These are phyloP conservation scores for Pangasius macronema DNA, from an alignment of 2,797 vertebrate genomes.

Conservation along the genomic window DNA sequence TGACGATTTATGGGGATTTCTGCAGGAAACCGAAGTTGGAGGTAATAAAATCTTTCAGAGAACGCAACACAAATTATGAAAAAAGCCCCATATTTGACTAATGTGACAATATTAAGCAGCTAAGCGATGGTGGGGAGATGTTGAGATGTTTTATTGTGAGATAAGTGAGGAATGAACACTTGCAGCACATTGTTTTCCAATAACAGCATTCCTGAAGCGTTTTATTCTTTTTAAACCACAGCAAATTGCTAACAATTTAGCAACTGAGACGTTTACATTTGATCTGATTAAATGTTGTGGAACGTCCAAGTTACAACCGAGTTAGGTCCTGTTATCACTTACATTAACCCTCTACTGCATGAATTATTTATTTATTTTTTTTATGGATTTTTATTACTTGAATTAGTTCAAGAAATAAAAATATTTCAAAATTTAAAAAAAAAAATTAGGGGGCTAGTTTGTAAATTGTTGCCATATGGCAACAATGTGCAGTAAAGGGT, in stretches of 20 bases:
- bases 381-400: too few relatives aligned
- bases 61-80: conserved; percentile 22
- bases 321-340: too few relatives aligned
- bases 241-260: not conserved
- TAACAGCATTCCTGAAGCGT: not conserved
- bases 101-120: conserved; percentile 3
- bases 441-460: too few relatives aligned
- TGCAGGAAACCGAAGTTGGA: conserved; percentile 32
- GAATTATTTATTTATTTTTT: too few relatives aligned
- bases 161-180: not conserved
- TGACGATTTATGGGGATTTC: conserved; percentile 73
- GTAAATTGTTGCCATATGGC: too few relatives aligned
- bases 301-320: not conserved
- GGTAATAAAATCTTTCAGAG: conserved; percentile 35
- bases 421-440: too few relatives aligned
- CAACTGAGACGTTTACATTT: not conserved
- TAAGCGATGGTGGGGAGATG: not conserved
- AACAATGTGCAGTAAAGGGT: too few relatives aligned
- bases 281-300: not conserved
- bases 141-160: not conserved
- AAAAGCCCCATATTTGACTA: not conserved
- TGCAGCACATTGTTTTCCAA: not conserved
- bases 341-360: too few relatives aligned
- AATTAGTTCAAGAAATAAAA: too few relatives aligned
- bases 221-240: not conserved